Base-by-base conservation (phyloP, 2,888 invertebrate genomes). In the Synergus gifuensis region DNA sequence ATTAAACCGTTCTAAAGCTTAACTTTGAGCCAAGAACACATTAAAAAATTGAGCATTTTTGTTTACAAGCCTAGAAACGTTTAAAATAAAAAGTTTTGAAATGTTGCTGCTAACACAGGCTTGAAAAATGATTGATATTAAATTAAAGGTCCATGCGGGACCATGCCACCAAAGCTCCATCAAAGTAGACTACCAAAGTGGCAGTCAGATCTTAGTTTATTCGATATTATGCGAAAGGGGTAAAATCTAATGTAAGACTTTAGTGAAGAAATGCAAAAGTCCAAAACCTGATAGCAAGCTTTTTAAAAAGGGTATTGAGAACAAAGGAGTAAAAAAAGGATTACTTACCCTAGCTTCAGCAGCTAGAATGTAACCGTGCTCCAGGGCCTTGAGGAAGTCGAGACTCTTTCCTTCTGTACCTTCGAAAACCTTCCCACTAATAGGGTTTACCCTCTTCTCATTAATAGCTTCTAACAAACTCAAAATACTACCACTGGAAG, bases 271-370 rank as follows among this genome's bases (percentile, higher is more conserved):
- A 86, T 87, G 87, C 85, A 86, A 85, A 84, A 86, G 84, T 88
- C 87, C 87, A 85, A 85, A 88, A 88, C 88, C 89, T 85, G 84
- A 83, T 86, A 86, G 83, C 87, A 89, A 89, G 88, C 88, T 85
- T 83, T 76, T 81, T 79, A 81, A 79, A 77, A 83, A 77, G 78
- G 82, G 83, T 85, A 82, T 86, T 85, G 85, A 81, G 5, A 28
- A 62, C 2, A 28, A 85, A 86, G 86, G 63, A 86, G 82, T 46
- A 49, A 69, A 73, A 73, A 84, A 86, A 87, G 28, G 60, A 78
- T 88, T 86, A 96, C 97, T 98, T 95, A 98, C 98, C 97, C 98
- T 95, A 92, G 97, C 96, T 95, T 97, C 97, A 92, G 98, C 97
- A 93, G 97, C 96, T 94, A 98, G 94, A 90, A 98, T 95, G 93